A percentile compares a stretch with the other conserved stretches of the same genome.
These are phyloP conservation scores for Phaonia tiefii DNA, from an alignment of 2,888 invertebrate genomes.

Conservation along the genomic window DNA sequence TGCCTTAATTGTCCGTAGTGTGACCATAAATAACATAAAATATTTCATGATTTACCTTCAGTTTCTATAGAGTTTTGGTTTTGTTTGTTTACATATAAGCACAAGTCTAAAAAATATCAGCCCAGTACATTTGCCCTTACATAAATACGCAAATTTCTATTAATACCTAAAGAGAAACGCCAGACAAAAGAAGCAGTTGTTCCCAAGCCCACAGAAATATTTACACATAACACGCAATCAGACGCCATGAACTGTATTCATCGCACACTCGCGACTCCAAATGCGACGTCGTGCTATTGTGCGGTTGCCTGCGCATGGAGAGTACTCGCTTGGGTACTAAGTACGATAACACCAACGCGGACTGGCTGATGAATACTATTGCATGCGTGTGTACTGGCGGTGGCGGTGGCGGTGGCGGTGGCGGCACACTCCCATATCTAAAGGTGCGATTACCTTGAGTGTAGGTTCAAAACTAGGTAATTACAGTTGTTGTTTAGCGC, in stretches of 20 bases:
- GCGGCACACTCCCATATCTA: no score
- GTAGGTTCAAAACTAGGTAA: not conserved
- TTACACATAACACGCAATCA: constrained; percentile 18
- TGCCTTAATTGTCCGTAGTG: not conserved
- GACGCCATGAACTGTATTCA: constrained; percentile 18
- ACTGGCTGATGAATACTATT: no score
- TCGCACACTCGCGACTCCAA: not conserved
- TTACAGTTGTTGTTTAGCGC: constrained; percentile 9
- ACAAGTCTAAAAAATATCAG: not conserved
- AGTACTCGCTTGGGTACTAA: no score
- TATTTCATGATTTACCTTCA: not conserved
- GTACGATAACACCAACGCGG: no score
- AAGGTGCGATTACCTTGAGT: not conserved
- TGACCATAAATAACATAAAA: not conserved
- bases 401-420: no score
- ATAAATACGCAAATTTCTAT: not conserved
- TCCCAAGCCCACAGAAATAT: constrained; percentile 3
- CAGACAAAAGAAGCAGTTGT: not conserved
- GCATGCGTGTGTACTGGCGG: no score
- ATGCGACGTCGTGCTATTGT: no score
- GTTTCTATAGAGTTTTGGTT: not conserved
- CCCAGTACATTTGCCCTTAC: not conserved
- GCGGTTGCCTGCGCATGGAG: no score
- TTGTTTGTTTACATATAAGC: not conserved
- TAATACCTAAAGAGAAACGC: not conserved